Conservation (phyloP, 2,113 vertebrate species). For the Centropus unirufus region DNA sequence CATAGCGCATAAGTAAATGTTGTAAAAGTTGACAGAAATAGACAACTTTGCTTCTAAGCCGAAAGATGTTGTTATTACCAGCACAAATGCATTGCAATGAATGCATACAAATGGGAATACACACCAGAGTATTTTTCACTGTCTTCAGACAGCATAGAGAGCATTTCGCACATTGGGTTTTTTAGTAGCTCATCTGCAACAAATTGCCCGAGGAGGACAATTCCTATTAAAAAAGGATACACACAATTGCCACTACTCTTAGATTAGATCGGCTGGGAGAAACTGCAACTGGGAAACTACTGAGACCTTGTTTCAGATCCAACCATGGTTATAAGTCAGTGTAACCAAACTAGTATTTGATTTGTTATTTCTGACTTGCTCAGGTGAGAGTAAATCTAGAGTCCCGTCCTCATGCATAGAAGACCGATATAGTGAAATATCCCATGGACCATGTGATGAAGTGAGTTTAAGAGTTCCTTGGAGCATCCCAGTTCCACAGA, state of each 20-base stretch:
- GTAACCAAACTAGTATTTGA: not conserved
- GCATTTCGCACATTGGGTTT: not conserved
- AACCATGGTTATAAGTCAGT: not conserved
- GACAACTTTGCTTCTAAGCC: not conserved
- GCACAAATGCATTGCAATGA: not conserved
- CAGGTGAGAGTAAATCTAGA: not conserved
- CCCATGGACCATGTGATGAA: accelerated
- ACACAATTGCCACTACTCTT: not conserved
- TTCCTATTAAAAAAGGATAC: not conserved
- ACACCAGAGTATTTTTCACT: not conserved
- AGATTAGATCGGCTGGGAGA: not conserved
- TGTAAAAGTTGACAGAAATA: not conserved
- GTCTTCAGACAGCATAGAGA: not conserved
- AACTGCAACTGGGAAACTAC: not conserved
- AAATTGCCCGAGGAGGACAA: not conserved
- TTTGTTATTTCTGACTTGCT: not conserved
- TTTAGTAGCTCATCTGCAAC: not conserved
- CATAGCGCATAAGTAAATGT: not conserved
- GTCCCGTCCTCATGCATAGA: not conserved
- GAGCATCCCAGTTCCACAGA: not conserved
- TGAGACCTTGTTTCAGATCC: not conserved
- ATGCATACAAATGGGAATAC: not conserved
- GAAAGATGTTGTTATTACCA: not conserved
- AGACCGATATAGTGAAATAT: not conserved
- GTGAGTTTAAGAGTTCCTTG: not conserved